Conservation (phyloP, 92 coral and sea anemone species). For the Micromussa lordhowensis region DNA sequence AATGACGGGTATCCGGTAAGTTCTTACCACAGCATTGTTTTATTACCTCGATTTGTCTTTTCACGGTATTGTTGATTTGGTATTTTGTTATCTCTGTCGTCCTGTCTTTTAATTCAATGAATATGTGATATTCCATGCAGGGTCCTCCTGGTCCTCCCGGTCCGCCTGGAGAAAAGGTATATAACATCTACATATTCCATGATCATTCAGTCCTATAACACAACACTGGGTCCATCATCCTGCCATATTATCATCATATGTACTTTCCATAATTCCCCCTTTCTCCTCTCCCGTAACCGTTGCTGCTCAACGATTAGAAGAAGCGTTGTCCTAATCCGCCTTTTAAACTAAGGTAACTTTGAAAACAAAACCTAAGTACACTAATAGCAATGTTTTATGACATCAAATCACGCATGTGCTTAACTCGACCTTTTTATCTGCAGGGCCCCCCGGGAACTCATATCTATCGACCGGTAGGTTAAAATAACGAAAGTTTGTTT, state of each 20-base stretch:
- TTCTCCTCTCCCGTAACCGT: no score
- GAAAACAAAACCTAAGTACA: no score
- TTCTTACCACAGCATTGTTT: neutral
- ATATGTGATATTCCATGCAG: neutral
- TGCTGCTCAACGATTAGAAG: no score
- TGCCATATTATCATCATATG: no score
- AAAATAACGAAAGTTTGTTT: neutral
- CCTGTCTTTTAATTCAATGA: neutral
- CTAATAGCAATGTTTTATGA: no score
- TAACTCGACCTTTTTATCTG: neutral
- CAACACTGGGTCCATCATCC: no score
- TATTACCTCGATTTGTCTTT: neutral
- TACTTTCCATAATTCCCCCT: no score
- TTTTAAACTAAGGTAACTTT: no score
- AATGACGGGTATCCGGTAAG: constrained; percentile 45
- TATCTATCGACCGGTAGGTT: constrained; percentile 42
- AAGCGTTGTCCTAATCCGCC: no score
- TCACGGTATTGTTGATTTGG: neutral
- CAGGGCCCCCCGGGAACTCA: constrained; percentile 56
- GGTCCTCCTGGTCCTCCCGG: constrained; percentile 22
- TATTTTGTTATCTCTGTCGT: constrained; percentile 18
- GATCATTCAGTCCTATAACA: neutral
- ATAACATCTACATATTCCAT: neutral
- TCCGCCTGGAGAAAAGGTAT: constrained; percentile 71
- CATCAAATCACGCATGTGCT: neutral